These are phyloP conservation scores for Hippocampus mohnikei DNA, from an alignment of 2,113 vertebrate genomes.

Conservation along the genomic window DNA sequence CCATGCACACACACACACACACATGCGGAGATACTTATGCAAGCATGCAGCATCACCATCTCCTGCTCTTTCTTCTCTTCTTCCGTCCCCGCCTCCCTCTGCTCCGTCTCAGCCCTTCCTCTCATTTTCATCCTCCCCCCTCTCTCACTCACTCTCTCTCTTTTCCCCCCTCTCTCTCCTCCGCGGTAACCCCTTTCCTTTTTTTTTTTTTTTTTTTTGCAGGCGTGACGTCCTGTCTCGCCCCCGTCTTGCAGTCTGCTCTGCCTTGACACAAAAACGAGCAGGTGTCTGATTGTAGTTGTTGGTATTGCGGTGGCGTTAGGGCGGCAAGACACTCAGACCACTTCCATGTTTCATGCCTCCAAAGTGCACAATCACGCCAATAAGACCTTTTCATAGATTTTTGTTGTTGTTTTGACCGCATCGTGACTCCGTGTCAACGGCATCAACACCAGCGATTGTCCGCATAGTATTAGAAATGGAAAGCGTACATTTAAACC, in stretches of 20 bases:
- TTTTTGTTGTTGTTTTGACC: background rate
- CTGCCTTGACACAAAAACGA: slow-evolving; percentile 15
- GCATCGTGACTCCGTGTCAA: background rate
- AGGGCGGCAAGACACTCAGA: background rate
- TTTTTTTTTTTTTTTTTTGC: slow-evolving; percentile 27
- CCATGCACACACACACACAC: slow-evolving; percentile 27
- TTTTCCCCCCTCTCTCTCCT: background rate
- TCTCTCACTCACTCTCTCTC: slow-evolving; percentile 30
- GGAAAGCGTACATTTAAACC: no score
- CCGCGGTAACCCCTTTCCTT: background rate
- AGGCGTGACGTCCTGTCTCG: slow-evolving; percentile 59
- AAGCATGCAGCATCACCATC: slow-evolving; percentile 63
- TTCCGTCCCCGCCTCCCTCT: slow-evolving; percentile 56
- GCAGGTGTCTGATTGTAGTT: slow-evolving; percentile 39
- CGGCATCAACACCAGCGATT: background rate
- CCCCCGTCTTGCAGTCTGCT: slow-evolving; percentile 44
- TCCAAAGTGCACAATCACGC: background rate
- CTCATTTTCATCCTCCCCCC: slow-evolving; percentile 45
- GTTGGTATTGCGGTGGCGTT: slow-evolving; percentile 2
- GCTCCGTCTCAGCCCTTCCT: slow-evolving; percentile 56
- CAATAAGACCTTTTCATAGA: background rate
- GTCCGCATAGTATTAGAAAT: background rate
- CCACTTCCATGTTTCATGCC: background rate
- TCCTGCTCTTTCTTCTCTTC: slow-evolving; percentile 57
- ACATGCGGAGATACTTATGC: slow-evolving; percentile 53